These are phyloP conservation scores for Andrena bucephala DNA, from an alignment of 2,888 invertebrate genomes.

Conservation along the genomic window DNA sequence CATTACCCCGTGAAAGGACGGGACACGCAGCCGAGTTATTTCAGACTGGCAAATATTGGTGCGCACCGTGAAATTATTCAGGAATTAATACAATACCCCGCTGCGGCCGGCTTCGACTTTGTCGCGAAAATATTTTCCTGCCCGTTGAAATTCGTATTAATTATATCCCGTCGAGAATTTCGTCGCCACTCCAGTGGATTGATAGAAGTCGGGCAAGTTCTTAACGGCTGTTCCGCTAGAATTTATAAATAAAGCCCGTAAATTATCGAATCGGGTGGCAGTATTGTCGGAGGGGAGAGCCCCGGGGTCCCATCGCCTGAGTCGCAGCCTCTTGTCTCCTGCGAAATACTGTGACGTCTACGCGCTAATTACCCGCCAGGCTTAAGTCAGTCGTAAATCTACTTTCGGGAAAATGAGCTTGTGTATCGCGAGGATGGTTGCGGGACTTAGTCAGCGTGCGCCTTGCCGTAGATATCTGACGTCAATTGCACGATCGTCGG, in stretches of 20 bases:
- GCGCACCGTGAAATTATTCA: not conserved
- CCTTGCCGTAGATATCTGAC: conserved; percentile 26
- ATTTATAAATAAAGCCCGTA: not conserved
- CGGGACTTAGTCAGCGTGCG: not conserved
- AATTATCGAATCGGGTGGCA: too few species aligned
- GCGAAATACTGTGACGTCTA: conserved; percentile 13
- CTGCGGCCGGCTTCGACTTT: not conserved
- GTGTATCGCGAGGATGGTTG: not conserved
- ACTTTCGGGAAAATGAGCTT: conserved; percentile 59
- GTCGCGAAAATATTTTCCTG: not conserved
- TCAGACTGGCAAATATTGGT: not conserved
- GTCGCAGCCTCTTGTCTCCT: not conserved
- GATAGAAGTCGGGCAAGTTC: not conserved
- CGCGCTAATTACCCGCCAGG: conserved; percentile 48
- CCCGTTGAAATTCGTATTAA: not conserved
- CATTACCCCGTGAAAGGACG: too few species aligned
- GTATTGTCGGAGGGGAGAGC: too few species aligned
- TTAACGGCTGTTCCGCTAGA: not conserved
- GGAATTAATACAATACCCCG: not conserved
- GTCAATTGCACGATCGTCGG: conserved; percentile 39
- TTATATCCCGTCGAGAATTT: not conserved
- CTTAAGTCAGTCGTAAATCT: conserved; percentile 58
- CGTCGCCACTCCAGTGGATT: not conserved
- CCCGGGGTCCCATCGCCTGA: not conserved
- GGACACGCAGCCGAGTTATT: not conserved